Percentiles rank a stretch among this genome's conserved stretches.
Evolutionary conservation across 2,797 vertebrate genomes (phyloP).

Genomic region (Tauraco hartlaubi): DNA sequence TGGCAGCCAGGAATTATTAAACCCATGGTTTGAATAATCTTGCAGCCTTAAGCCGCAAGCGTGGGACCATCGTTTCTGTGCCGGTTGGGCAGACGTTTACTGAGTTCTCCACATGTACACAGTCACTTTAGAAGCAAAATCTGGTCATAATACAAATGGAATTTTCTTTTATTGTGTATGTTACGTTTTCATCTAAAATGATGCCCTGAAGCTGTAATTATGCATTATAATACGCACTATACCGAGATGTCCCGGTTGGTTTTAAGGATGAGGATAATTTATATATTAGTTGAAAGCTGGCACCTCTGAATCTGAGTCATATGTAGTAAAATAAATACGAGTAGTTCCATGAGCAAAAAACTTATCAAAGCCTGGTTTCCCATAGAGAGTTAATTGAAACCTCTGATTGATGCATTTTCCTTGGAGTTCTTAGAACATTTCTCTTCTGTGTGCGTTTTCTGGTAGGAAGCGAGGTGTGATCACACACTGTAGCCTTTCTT

Average conservation of each 20-base stretch:
- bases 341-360: background rate
- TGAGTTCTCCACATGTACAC: background rate
- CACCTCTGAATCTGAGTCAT: background rate
- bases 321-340: constrained; percentile 13
- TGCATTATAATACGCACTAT: background rate
- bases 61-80: background rate
- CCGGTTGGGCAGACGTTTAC: background rate
- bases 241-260: constrained; percentile 16
- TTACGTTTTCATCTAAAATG: constrained; percentile 40
- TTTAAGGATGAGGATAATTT: constrained; percentile 49
- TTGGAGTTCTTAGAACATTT: constrained; percentile 15
- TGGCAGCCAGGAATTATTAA: background rate
- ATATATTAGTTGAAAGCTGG: constrained; percentile 62
- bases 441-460: background rate
- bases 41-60: background rate
- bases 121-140: background rate
- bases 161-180: constrained; percentile 38
- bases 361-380: constrained; percentile 52
- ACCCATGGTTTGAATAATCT: background rate
- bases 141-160: background rate
- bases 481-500: constrained; percentile 58
- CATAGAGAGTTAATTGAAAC: constrained; percentile 57
- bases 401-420: constrained; percentile 48
- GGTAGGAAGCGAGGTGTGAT: constrained; percentile 53
- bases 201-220: constrained; percentile 46